These are phyloP conservation scores for Apogon hyalosoma DNA, from an alignment of 2,797 vertebrate genomes.

Conservation along the genomic window DNA sequence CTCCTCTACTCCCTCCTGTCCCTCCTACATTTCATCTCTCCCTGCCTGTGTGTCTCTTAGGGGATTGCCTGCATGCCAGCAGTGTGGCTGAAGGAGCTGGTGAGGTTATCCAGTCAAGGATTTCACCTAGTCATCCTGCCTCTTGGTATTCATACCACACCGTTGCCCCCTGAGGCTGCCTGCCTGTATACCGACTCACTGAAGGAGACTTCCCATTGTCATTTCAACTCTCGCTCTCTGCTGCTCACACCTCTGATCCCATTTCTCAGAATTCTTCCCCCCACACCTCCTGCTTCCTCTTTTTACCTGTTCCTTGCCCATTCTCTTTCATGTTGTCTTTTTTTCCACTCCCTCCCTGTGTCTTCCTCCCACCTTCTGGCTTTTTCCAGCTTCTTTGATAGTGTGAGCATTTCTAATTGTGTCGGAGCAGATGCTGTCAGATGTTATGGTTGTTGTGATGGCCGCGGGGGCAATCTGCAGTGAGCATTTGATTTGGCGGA, in stretches of 20 bases:
- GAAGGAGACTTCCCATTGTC: constrained; percentile 72
- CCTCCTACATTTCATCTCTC: background rate
- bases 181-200: constrained; percentile 65
- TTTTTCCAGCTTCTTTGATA: constrained; percentile 42
- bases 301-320: constrained; percentile 41
- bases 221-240: constrained; percentile 53
- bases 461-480: constrained; percentile 34
- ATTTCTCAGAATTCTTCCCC: constrained; percentile 36
- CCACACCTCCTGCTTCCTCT: constrained; percentile 11
- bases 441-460: constrained; percentile 43
- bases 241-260: constrained; percentile 35
- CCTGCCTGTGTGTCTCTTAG: background rate
- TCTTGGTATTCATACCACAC: constrained; percentile 75
- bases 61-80: constrained; percentile 46
- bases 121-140: constrained; percentile 73
- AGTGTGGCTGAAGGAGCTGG: constrained; percentile 55
- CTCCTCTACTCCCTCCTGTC: constrained; percentile 10
- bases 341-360: constrained; percentile 7
- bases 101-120: constrained; percentile 75
- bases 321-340: constrained; percentile 47
- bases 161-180: constrained; percentile 55
- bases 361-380: constrained; percentile 2
- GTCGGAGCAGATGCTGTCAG: constrained; percentile 51
- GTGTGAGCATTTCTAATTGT: constrained; percentile 59
- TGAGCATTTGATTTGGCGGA: constrained; percentile 51